Evolutionary conservation across 2,797 vertebrate species (phyloP), one percentile per base, ranked within the genome.

Genomic region (Chromis chromis): DNA sequence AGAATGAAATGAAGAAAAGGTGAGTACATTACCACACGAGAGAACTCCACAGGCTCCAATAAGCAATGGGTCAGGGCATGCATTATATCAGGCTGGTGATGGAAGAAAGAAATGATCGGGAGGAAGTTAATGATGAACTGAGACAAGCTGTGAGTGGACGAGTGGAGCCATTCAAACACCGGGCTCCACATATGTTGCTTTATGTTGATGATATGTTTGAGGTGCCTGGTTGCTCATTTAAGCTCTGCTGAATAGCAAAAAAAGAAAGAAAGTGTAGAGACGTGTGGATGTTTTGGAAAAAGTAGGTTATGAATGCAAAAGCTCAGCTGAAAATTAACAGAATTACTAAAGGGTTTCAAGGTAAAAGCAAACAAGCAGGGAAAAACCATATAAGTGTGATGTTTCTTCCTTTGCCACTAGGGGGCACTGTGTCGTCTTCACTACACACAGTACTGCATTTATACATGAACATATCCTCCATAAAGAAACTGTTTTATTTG

Each of bases 21-120:
- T 67, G 63, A 25, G 69, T 76, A 96, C 91, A 87, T 93, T 96
- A 96, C 95, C 94, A 95, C 93, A 79, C 87, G 90, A 89, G 94
- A 95, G 87, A 95, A 95, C 83, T 94, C 94, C 92, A 92, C 90
- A 67, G 94, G 95, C 62, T 95, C 95, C 94, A 93, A 91, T 93
- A 96, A 95, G 94, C 94, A 96, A 88, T 94, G 91, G 64, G 81
- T 92, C 73, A 95, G 86, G 57, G 94, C 96, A 95, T 96, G 95
- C 96, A 95, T 92, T 93, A 95, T 91, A 94, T 96, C 95, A 85
- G 95, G 95, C 94, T 96, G 94, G 93, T 88, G 86, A 83, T 81
- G 68, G 52, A 63, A 75, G 58, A 78, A 21, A 71, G 55, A 87
- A 62, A 85, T 74, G 64, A 80, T 72, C 64, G 66, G 79, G 57